Conservation (phyloP, 2,113 vertebrate genomes). For the Eclectus roratus region DNA sequence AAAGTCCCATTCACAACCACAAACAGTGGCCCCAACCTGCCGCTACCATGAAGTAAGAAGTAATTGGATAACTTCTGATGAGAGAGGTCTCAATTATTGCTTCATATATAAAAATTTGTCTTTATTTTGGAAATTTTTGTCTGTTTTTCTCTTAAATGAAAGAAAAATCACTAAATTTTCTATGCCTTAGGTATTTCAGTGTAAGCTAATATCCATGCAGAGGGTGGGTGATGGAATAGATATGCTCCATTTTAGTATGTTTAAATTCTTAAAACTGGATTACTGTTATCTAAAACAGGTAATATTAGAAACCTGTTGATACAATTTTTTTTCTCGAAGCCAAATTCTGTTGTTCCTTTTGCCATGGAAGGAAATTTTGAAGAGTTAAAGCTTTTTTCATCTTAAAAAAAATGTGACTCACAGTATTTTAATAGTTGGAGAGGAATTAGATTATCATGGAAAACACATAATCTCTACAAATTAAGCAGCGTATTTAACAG, state of each 20-base stretch:
- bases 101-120: background rate
- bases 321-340: background rate
- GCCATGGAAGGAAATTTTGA: background rate
- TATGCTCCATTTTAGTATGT: background rate
- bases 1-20: background rate
- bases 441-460: background rate
- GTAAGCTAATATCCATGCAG: background rate
- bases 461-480: background rate
- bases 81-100: background rate
- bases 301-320: background rate
- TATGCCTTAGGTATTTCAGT: background rate
- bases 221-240: background rate
- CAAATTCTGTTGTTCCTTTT: background rate
- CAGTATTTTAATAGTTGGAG: background rate
- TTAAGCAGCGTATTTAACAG: background rate
- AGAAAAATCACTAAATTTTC: background rate
- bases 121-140: background rate
- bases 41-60: background rate
- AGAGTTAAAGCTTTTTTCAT: background rate
- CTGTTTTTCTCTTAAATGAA: background rate
- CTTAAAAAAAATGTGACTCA: background rate
- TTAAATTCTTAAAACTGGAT: background rate
- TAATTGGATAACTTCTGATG: background rate
- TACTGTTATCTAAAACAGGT: background rate
- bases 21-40: background rate